Evolutionary conservation across 1,140 invertebrate genomes (phyloP), one percentile per base, ranked within the genome.

Genomic region (Drosophila simulans): DNA sequence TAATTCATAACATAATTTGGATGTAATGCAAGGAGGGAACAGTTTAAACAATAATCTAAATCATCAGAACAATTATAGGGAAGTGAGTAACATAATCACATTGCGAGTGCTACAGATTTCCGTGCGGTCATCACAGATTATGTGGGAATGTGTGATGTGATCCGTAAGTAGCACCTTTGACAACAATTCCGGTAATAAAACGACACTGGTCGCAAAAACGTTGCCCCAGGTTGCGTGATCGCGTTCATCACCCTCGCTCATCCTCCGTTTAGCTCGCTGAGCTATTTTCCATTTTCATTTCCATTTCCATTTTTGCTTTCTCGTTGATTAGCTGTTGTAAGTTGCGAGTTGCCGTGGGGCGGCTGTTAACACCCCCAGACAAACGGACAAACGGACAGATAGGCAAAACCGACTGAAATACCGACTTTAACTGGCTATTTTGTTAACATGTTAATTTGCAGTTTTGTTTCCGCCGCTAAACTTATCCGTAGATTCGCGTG

Each of bases 361-460:
- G 49, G 60, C 65, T 81, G 69, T 71, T 65, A 77, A 60, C 71
- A 59, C 58, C 64, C 63, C 7, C 31, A 10, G 2, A 8, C 31
- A 31, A 31, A 31, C 62, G 58, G 39, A 39, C 54, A 39, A 39
- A 45, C 4, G 15, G 51, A 53, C 40, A 27, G 68, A 40, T 40
- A 42, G 46, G 34, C 59, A 51, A 45, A 17, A 40, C 43, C 35
- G 39, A 46, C 40, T 40, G 13, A 35, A 7, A 55, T 37, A 7
- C 56, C 4, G 55, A 13, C 27, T 37, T 59, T 84, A 84, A 80
- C 80, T 80, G 71, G 70, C 58, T 72, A 71, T 76, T 86, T 79
- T 88, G 83, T 83, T 79, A 88, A 86, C 79, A 86, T 86, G 83
- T 68, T 86, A 88, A 88, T 86, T 86, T 83, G 78, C 49, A 72